phyloP scores from a whole-genome alignment of 1,140 invertebrate species.

The Stratiolaelaps scimitus region DNA sequence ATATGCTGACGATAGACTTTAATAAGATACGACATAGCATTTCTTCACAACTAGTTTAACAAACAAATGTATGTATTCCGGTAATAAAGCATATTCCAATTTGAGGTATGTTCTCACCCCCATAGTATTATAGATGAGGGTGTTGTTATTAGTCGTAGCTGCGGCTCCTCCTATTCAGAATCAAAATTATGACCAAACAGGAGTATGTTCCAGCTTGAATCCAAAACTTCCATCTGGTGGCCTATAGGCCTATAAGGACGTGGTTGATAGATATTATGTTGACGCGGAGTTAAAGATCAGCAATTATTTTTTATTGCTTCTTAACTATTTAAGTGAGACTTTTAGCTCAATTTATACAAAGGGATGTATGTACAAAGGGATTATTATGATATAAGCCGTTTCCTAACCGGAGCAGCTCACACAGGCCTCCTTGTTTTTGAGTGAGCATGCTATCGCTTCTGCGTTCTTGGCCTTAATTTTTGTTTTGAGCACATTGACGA shows the following conservation, averaged over 20 bases:
- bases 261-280: neutral
- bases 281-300: neutral
- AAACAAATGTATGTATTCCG: too few relatives aligned
- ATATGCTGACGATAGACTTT: too few relatives aligned
- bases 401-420: slow-evolving; percentile 48
- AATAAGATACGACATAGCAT: too few relatives aligned
- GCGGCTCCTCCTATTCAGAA: too few relatives aligned
- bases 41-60: too few relatives aligned
- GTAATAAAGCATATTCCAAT: too few relatives aligned
- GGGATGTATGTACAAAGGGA: neutral
- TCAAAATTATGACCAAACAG: too few relatives aligned
- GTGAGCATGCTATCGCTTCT: slow-evolving; percentile 68
- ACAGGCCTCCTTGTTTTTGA: slow-evolving; percentile 82
- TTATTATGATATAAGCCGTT: neutral
- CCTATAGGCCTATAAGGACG: neutral
- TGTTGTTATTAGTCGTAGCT: too few relatives aligned
- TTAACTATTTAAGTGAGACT: neutral
- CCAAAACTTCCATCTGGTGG: neutral
- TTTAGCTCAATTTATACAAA: neutral
- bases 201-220: too few relatives aligned
- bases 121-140: too few relatives aligned
- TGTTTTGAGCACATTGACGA: slow-evolving; percentile 79
- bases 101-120: too few relatives aligned
- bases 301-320: neutral
- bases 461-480: slow-evolving; percentile 55